Percentiles rank a stretch among this genome's conserved stretches.
phyloP scores from a whole-genome alignment of 2,888 invertebrate species.

The Rhyacophila evoluta region DNA sequence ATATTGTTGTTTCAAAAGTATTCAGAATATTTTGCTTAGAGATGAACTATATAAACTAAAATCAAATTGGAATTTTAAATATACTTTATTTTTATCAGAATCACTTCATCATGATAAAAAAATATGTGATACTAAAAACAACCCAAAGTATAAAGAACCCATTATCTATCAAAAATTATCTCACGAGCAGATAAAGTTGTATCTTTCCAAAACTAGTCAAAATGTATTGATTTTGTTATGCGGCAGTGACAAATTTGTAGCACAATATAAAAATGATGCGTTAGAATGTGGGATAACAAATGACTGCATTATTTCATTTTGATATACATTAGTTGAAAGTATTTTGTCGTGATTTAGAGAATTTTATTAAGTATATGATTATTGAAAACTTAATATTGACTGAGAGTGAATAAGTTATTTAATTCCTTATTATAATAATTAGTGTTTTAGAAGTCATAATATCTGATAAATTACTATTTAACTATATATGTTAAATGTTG shows the following conservation, averaged over 20 bases:
- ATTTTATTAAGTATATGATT: too few relatives aligned
- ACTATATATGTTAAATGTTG: too few relatives aligned
- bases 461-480: too few relatives aligned
- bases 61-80: slow-evolving; percentile 82
- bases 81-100: slow-evolving; percentile 64
- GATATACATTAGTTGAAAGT: too few relatives aligned
- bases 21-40: slow-evolving; percentile 73
- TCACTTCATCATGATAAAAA: not conserved
- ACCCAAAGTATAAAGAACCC: slow-evolving; percentile 69
- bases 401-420: too few relatives aligned
- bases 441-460: too few relatives aligned
- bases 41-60: slow-evolving; percentile 71
- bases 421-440: too few relatives aligned
- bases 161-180: slow-evolving; percentile 62
- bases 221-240: slow-evolving; percentile 71
- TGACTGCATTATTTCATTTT: slow-evolving; percentile 59
- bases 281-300: slow-evolving; percentile 57
- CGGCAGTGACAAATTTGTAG: slow-evolving; percentile 72
- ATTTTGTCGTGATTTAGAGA: too few relatives aligned
- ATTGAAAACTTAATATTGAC: too few relatives aligned
- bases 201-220: slow-evolving; percentile 59
- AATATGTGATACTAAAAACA: slow-evolving; percentile 26
- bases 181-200: slow-evolving; percentile 59
- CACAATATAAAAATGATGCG: slow-evolving; percentile 62
- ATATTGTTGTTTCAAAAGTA: slow-evolving; percentile 72